These are phyloP conservation scores for Theristus sp. DNA, from an alignment of 2,888 invertebrate species.

Conservation along the genomic window DNA sequence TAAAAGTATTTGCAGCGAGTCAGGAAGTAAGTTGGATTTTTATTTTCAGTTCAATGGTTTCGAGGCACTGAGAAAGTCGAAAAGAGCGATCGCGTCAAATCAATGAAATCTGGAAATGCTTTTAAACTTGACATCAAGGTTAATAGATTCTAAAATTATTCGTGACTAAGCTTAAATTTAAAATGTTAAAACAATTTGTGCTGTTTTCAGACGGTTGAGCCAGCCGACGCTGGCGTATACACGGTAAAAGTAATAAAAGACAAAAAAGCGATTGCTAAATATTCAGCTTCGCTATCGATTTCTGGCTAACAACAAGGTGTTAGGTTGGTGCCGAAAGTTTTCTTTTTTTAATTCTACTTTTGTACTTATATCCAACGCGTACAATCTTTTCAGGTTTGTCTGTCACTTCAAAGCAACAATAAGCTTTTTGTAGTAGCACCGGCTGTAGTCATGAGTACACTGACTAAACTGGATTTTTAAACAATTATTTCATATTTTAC, in stretches of 20 bases:
- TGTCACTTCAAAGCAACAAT: no score
- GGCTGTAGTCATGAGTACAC: no score
- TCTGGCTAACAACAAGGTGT: neutral
- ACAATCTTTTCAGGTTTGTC: no score
- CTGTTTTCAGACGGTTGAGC: neutral
- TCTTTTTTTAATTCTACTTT: no score
- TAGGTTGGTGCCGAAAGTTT: neutral
- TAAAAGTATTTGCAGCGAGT: no score
- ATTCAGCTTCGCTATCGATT: slow-evolving; percentile 12
- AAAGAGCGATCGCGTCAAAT: slow-evolving; percentile 19
- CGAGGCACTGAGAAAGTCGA: slow-evolving; percentile 18
- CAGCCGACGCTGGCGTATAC: slow-evolving; percentile 9
- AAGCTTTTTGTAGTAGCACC: no score
- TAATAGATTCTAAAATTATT: neutral
- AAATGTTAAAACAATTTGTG: neutral
- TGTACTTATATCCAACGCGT: no score
- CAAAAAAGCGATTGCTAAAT: slow-evolving; percentile 23
- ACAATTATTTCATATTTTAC: no score
- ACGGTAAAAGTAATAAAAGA: slow-evolving; percentile 22
- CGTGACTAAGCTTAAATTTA: neutral
- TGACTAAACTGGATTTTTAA: no score
- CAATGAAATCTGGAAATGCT: slow-evolving; percentile 20
- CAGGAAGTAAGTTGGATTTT: neutral
- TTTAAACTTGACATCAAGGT: slow-evolving; percentile 23
- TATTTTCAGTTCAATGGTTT: slow-evolving; percentile 12